Evolutionary conservation across 2,113 vertebrate genomes (phyloP), one percentile per base, ranked within the genome.

Genomic region (Chiloscyllium plagiosum): DNA sequence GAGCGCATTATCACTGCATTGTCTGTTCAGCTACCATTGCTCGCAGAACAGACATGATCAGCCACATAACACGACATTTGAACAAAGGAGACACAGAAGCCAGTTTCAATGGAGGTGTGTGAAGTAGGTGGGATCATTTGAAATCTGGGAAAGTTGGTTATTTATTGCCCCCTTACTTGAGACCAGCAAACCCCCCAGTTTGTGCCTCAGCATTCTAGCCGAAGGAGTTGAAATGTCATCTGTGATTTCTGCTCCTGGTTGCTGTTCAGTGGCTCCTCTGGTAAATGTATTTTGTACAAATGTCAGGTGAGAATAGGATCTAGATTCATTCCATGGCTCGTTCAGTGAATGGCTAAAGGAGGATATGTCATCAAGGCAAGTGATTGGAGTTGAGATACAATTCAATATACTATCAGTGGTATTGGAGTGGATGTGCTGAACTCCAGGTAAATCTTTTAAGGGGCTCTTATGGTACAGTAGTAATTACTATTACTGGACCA

Each of bases 41-140:
- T 8, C 97, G 99, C 0, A 98, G 99, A 96, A 98, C 98, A 0
- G 99, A 99, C 97, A 99, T 99, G 99, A 96, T 99, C 95, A 98
- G 98, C 96, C 99, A 99, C 96, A 97, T 99, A 47, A 99, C 98
- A 72, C 98, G 99, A 1, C 99, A 99, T 1, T 97, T 98, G 95
- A 99, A 99, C 97, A 99, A 99, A 97, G 98, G 99, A 95, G 99
- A 99, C 97, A 99, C 98, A 0, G 98, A 99, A 95, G 98, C 98
- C 70, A 98, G 98, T 94, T 99, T 98, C 97, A 97, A 96, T 6
- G 97, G 97, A 78, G 97, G 98, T 98, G 96, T 96, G 69, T 95
- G 68, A 29, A 95, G 47, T 72, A 95, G 37, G 69, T 29, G 8
- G 94, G 22, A 47, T 52, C 8, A 72, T 72, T 72, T 24, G 42